phyloP scores from a whole-genome alignment of 1,140 invertebrate species.

The Cotesia chilonis region DNA sequence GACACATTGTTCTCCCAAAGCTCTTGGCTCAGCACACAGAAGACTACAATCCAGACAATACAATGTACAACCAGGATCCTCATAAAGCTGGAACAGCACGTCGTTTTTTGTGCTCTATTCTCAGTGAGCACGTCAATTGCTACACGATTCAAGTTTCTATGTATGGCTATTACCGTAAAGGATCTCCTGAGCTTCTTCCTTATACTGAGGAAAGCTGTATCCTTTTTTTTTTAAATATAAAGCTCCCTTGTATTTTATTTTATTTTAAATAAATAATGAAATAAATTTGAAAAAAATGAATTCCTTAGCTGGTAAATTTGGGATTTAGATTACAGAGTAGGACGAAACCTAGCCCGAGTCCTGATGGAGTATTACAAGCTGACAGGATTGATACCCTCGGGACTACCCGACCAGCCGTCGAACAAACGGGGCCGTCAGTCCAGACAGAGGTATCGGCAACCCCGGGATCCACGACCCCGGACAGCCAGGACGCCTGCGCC shows the following conservation, averaged over 20 bases:
- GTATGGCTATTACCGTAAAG: conserved; percentile 78
- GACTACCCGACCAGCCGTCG: conserved; percentile 65
- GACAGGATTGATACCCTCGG: conserved; percentile 73
- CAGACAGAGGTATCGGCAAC: conserved; percentile 63
- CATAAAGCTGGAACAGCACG: conserved; percentile 87
- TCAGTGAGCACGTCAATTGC: conserved; percentile 81
- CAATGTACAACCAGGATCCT: conserved; percentile 89
- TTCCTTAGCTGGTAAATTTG: conserved; percentile 3
- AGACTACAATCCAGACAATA: conserved; percentile 82
- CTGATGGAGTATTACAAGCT: conserved; percentile 84
- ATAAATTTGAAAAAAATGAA: background rate
- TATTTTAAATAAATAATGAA: no score
- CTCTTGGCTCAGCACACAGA: conserved; percentile 84
- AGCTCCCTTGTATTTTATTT: background rate
- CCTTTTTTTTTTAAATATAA: conserved; percentile 66
- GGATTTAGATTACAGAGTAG: conserved; percentile 69
- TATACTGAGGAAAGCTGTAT: conserved; percentile 94
- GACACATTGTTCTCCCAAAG: conserved; percentile 89
- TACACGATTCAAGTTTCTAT: conserved; percentile 89
- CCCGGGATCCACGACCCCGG: conserved; percentile 65
- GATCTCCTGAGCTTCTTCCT: conserved; percentile 73
- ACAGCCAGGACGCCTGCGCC: conserved; percentile 69
- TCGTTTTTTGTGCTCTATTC: conserved; percentile 75
- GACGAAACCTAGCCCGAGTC: conserved; percentile 78
- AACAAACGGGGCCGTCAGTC: conserved; percentile 66